Conservation (phyloP, 2,797 vertebrate species). For the Yasuhikotakia modesta region DNA sequence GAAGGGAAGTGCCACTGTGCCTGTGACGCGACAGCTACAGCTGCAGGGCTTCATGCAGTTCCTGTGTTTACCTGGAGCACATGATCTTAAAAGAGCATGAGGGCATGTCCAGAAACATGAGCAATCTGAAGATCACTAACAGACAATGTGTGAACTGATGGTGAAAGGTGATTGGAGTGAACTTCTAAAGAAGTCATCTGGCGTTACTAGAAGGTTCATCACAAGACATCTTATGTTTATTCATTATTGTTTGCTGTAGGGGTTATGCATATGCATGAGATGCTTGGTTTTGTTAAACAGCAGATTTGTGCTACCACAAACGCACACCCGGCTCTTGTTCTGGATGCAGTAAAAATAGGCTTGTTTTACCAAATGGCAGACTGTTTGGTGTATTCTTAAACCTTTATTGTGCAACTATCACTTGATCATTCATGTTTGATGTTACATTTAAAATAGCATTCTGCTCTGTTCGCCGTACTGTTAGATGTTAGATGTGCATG, state of each 20-base stretch:
- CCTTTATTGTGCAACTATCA: neutral
- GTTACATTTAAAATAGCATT: neutral
- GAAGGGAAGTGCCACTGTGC: slow-evolving; percentile 18
- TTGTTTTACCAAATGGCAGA: neutral
- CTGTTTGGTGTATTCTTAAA: neutral
- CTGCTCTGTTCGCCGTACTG: neutral
- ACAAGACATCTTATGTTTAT: neutral
- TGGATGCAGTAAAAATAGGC: neutral
- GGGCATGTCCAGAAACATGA: neutral
- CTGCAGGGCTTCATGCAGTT: slow-evolving; percentile 20
- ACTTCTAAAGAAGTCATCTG: neutral
- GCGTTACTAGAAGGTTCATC: neutral
- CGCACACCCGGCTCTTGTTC: too few relatives aligned
- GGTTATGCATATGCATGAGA: slow-evolving; percentile 4
- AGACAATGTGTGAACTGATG: neutral
- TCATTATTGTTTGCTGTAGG: neutral
- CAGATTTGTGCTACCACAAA: neutral
- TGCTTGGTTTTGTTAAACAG: neutral
- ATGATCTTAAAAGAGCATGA: neutral
- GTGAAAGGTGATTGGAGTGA: neutral
- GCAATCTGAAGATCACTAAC: slow-evolving; percentile 11
- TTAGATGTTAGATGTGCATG: slow-evolving; percentile 13
- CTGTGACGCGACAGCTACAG: neutral
- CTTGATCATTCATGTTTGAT: too few relatives aligned
- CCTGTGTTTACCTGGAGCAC: neutral